A percentile compares a stretch with the other conserved stretches of the same genome.
These are phyloP conservation scores for Cephus pygmeus DNA, from an alignment of 2,888 invertebrate species.

Conservation along the genomic window DNA sequence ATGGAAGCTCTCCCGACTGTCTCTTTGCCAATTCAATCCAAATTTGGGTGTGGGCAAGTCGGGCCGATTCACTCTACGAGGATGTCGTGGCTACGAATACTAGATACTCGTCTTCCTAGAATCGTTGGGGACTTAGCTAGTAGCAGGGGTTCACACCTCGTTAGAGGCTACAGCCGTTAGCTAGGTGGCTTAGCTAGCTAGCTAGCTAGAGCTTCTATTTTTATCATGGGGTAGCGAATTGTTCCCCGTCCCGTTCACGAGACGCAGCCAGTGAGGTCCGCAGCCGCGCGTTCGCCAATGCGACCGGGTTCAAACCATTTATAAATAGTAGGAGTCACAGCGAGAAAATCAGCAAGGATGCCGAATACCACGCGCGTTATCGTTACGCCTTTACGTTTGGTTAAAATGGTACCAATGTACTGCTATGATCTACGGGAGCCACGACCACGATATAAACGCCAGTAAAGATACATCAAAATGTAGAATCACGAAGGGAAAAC, in stretches of 20 bases:
- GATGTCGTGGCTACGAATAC: neutral
- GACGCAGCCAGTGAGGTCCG: slow-evolving; percentile 40
- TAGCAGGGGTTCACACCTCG: neutral
- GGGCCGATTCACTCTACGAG: neutral
- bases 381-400: slow-evolving; percentile 1
- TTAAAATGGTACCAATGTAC: neutral
- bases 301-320: slow-evolving; percentile 60
- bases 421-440: neutral
- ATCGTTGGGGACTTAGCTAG: neutral
- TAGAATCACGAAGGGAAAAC: neutral
- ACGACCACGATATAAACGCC: neutral
- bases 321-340: slow-evolving; percentile 59
- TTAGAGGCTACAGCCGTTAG: slow-evolving; percentile 10
- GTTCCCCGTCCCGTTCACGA: slow-evolving; percentile 53
- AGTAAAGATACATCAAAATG: neutral
- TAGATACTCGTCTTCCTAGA: slow-evolving; percentile 1
- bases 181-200: slow-evolving; percentile 55
- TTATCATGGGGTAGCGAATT: slow-evolving; percentile 64
- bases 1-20: neutral
- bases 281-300: slow-evolving; percentile 53
- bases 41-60: neutral
- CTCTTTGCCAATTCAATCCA: neutral
- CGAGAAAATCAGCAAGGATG: slow-evolving; percentile 45
- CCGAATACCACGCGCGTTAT: slow-evolving; percentile 19
- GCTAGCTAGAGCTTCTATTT: slow-evolving; percentile 63